Evolutionary conservation across 2,888 invertebrate genomes (phyloP).

Genomic region (Hetaerina titia): DNA sequence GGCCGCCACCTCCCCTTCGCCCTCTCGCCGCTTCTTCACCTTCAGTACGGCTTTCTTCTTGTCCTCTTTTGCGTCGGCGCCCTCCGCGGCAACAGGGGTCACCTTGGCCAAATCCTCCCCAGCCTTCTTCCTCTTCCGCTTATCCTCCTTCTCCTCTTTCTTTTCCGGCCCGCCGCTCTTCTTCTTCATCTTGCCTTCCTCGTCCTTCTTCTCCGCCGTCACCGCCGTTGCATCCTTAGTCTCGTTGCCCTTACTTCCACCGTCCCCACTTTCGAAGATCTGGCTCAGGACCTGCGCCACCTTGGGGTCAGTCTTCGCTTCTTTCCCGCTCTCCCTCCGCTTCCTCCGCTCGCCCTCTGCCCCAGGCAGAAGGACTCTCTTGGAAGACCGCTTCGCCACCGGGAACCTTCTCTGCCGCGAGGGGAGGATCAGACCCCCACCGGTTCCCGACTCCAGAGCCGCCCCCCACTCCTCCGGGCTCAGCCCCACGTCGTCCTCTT

Average conservation of each 20-base stretch:
- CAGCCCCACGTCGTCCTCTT: not conserved
- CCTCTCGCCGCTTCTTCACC: constrained; percentile 63
- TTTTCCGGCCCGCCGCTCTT: not conserved
- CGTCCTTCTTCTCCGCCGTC: not conserved
- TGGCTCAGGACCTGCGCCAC: constrained; percentile 85
- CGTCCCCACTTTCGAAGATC: constrained; percentile 79
- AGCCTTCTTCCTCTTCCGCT: not conserved
- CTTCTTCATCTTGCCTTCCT: constrained; percentile 6
- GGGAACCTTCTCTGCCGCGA: constrained; percentile 50
- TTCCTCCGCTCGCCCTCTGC: constrained; percentile 1
- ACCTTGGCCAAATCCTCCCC: not conserved
- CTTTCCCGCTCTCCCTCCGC: constrained; percentile 41
- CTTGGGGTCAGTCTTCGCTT: constrained; percentile 83
- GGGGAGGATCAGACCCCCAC: not conserved
- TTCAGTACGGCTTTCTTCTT: constrained; percentile 65
- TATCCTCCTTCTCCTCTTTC: not conserved
- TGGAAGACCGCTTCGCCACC: constrained; percentile 53
- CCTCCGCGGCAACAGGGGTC: not conserved
- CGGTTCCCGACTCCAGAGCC: not conserved
- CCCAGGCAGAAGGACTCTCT: not conserved
- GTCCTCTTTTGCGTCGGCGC: constrained; percentile 39
- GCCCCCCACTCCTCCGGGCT: constrained; percentile 2
- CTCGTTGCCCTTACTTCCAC: not conserved
- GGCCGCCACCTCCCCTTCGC: constrained; percentile 70
- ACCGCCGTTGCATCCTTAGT: not conserved